Evolutionary conservation across 2,888 invertebrate species (phyloP), one percentile per base, ranked within the genome.

Genomic region (Ichneumoninae sp.): DNA sequence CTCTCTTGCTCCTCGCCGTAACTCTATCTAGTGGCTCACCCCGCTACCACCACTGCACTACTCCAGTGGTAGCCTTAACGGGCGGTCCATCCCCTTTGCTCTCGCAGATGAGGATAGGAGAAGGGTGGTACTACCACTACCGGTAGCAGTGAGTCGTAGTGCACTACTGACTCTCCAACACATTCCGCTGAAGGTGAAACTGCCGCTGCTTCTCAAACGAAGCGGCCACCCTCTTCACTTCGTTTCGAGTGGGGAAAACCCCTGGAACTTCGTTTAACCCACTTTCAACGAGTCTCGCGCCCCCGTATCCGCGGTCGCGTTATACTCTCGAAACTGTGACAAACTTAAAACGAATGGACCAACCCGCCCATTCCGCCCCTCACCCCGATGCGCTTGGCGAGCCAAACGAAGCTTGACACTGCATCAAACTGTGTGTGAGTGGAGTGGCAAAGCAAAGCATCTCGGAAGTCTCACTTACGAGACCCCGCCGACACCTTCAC

Each of bases 241-340:
- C 66, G 65, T 74, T 79, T 73, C 82, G 65, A 83, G 78, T 78
- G 57, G 47, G 65, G 66, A 75, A 83, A 83, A 73, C 47, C 47
- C 63, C 79, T 69, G 86, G 40, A 88, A 92, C 89, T 90, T 91
- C 89, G 89, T 90, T 92, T 92, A 92, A 92, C 92, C 93, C 89
- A 93, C 91, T 92, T 93, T 90, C 87, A 75, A 83, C 83, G 81
- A 74, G 78, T 83, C 76, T 77, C 68, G 80, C 83, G 30, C 75
- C 40, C 40, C 40, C 71, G 52, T 71, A 68, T 30, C 70, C 54
- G 54, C 54, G 65, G n/a, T 66, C 40, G 74, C 57, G 75, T 80
- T 79, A 85, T 79, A 68, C 71, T 76, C 63, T 71, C 82, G 83
- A 82, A 90, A 91, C 89, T 89, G 89, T 89, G 89, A 88, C 89